Base-by-base conservation (phyloP, 1,140 invertebrate species). In the Drosophila mauritiana region DNA sequence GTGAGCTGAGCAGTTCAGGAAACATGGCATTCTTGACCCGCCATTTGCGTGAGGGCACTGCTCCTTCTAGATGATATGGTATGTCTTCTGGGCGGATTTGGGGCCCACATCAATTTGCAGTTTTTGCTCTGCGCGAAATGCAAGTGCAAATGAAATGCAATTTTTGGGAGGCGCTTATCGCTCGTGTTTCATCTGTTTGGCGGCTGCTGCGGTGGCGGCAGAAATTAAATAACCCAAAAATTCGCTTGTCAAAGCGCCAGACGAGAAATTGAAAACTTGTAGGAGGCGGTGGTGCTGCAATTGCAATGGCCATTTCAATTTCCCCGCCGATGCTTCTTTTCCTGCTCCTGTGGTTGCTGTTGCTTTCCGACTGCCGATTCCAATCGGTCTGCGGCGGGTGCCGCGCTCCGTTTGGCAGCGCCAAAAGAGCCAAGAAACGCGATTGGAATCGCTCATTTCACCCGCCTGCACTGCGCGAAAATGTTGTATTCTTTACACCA, bases 381-480 rank as follows among this genome's bases (percentile, higher is more conserved):
- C 85, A 85, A 89, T 89, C 84, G 84, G 84, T 88, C 84, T 88
- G 74, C 45, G 43, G 72, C 56, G 80, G 64, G 77, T 77, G 82
- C 65, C 78, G 80, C 77, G 84, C 85, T 90, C 80, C 84, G 85
- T 90, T 88, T 88, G 84, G 84, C 84, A 80, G 68, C 84, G 73
- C 68, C 74, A 51, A 78, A 56, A 70, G 65, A 70, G 67, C 67
- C 68, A 70, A 70, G 65, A 70, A 70, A 70, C 65, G 51, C 62
- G 84, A 89, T 89, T 89, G 84, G 85, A 84, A 89, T 89, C 84
- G 46, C 63, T 76, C 82, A 80, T 78, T 74, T 80, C 78, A 85
- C 77, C 73, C 73, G 78, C 74, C 40, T 65, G 59, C 56, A 49
- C 64, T 40, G 13, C 6, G 15, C 39, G 65, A 64, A 25, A 40